These are phyloP conservation scores for Rhinopomastus cyanomelas DNA, from an alignment of 2,113 vertebrate species.

Conservation along the genomic window DNA sequence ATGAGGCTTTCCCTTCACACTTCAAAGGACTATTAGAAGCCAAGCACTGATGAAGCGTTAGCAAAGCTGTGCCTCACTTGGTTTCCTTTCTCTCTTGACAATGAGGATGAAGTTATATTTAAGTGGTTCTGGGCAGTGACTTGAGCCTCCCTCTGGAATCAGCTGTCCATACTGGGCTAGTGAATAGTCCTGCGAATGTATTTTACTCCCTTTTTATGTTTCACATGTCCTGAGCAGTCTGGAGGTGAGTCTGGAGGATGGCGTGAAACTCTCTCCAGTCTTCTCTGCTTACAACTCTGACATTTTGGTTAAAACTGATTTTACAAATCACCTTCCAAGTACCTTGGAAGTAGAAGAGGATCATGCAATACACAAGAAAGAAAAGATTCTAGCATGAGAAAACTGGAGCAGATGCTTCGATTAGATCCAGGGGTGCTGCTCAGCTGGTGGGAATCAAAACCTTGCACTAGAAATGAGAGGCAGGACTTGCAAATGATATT, in stretches of 20 bases:
- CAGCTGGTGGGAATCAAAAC: slow-evolving; percentile 34
- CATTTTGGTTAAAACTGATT: slow-evolving; percentile 43
- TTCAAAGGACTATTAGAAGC: neutral
- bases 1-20: neutral
- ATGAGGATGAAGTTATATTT: neutral
- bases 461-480: slow-evolving; percentile 24
- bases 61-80: neutral
- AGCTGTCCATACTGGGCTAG: neutral
- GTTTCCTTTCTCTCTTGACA: neutral
- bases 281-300: slow-evolving; percentile 8
- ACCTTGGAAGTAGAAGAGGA: slow-evolving; percentile 52
- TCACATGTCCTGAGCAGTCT: neutral
- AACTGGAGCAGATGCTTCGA: slow-evolving; percentile 20
- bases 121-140: neutral
- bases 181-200: neutral
- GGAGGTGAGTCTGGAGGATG: neutral
- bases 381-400: neutral
- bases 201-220: slow-evolving; percentile 18
- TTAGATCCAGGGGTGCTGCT: slow-evolving; percentile 27
- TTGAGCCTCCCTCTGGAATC: neutral
- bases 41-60: neutral
- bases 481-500: slow-evolving; percentile 31
- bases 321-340: slow-evolving; percentile 31
- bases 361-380: slow-evolving; percentile 32
- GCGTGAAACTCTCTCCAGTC: neutral